phyloP scores from a whole-genome alignment of 1,140 invertebrate genomes.

The Elymnias hypermnestra region DNA sequence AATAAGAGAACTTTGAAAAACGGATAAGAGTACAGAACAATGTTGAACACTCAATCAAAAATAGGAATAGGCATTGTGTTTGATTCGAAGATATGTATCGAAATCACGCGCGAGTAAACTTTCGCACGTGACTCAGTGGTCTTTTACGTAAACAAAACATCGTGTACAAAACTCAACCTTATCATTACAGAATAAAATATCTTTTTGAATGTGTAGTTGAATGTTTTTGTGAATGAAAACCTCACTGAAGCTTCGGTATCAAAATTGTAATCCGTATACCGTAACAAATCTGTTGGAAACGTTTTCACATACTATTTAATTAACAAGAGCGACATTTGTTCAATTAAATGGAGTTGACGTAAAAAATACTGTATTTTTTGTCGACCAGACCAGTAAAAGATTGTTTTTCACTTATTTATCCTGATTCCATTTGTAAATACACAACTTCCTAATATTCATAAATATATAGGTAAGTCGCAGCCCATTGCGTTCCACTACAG shows the following conservation, averaged over 20 bases:
- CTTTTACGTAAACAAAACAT: no score
- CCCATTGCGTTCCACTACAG: no score
- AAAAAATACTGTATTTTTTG: neutral
- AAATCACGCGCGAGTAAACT: constrained; percentile 36
- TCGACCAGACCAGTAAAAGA: no score
- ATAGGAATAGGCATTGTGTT: no score
- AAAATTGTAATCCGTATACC: constrained; percentile 15
- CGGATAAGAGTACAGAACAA: no score
- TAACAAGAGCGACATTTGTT: no score
- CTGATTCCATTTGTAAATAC: no score
- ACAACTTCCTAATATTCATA: no score
- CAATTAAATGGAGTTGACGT: neutral
- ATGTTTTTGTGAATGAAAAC: constrained; percentile 16
- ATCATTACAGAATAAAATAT: neutral
- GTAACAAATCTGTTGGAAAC: neutral
- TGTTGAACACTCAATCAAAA: no score
- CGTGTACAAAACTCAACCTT: constrained; percentile 6
- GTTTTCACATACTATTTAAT: no score
- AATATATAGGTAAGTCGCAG: constrained; percentile 1
- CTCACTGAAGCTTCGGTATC: constrained; percentile 16
- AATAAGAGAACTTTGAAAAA: no score
- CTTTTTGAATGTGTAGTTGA: neutral
- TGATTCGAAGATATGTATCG: constrained; percentile 43
- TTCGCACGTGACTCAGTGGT: constrained; percentile 37
- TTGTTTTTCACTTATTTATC: no score